A percentile compares a stretch with the other conserved stretches of the same genome.
These are phyloP conservation scores for Conops quadrifasciatus DNA, from an alignment of 2,888 invertebrate species.

Conservation along the genomic window DNA sequence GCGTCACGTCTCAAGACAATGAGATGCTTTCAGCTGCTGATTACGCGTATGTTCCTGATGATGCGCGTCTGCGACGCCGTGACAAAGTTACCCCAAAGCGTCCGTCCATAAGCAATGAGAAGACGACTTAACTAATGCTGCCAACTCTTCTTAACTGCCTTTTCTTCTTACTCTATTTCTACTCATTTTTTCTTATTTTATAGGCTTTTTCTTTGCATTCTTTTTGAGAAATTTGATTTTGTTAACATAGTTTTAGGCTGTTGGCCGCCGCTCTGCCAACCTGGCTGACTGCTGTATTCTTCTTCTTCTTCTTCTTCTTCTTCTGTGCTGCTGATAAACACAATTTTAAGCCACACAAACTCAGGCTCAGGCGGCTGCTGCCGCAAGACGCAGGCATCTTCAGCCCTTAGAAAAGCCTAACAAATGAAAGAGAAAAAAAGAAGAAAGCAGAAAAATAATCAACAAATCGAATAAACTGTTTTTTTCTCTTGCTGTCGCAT, in stretches of 20 bases:
- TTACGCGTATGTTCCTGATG: conserved; percentile 20
- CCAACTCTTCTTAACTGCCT: no score
- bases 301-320: no score
- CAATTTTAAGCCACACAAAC: not conserved
- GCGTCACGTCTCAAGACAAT: not conserved
- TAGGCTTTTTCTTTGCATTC: not conserved
- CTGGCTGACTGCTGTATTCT: no score
- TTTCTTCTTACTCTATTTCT: not conserved
- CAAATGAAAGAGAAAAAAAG: not conserved
- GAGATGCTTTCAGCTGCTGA: conserved; percentile 10
- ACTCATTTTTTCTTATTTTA: no score
- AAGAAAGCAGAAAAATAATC: not conserved
- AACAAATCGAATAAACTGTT: no score
- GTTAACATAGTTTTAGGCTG: conserved; percentile 1
- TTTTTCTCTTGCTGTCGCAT: conserved; percentile 11
- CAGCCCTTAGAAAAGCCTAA: not conserved
- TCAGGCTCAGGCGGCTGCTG: not conserved
- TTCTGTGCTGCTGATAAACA: not conserved
- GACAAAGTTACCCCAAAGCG: conserved; percentile 13
- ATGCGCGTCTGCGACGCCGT: conserved; percentile 19
- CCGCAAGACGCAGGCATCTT: not conserved
- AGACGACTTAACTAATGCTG: no score
- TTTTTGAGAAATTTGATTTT: not conserved
- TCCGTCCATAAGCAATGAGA: no score
- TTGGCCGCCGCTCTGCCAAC: not conserved